phyloP scores from a whole-genome alignment of 2,888 invertebrate genomes.

The Harpalus rufipes region DNA sequence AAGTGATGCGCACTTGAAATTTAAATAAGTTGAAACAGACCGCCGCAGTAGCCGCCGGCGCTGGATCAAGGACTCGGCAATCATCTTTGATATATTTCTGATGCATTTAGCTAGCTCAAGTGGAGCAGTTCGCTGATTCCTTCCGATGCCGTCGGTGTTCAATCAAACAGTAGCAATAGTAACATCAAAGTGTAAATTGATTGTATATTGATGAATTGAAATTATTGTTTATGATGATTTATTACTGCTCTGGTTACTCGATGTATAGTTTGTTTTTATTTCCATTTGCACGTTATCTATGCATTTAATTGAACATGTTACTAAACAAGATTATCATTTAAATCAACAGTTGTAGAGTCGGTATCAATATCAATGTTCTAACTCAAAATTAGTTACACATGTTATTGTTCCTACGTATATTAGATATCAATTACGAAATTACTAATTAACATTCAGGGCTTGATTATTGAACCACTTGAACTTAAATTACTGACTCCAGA shows the following conservation, averaged over 20 bases:
- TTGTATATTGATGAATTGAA: slow-evolving; percentile 21
- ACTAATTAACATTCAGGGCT: too few relatives aligned
- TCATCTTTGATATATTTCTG: slow-evolving; percentile 54
- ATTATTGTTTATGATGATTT: slow-evolving; percentile 23
- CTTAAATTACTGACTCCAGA: too few relatives aligned
- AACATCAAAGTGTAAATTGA: slow-evolving; percentile 45
- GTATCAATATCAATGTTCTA: too few relatives aligned
- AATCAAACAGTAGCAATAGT: slow-evolving; percentile 34
- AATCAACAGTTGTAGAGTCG: too few relatives aligned
- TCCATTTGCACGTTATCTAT: neutral
- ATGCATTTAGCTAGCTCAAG: slow-evolving; percentile 33
- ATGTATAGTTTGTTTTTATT: neutral
- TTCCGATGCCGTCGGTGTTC: slow-evolving; percentile 11
- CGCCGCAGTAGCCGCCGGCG: slow-evolving; percentile 8
- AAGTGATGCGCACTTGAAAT: slow-evolving; percentile 62
- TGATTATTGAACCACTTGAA: too few relatives aligned
- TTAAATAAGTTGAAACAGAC: slow-evolving; percentile 56
- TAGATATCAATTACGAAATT: too few relatives aligned
- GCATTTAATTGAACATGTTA: neutral
- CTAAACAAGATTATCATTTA: neutral
- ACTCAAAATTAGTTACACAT: too few relatives aligned
- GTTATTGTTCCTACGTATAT: too few relatives aligned
- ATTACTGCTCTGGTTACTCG: neutral
- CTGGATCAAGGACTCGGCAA: slow-evolving; percentile 37
- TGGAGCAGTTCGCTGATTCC: slow-evolving; percentile 24